phyloP scores from a whole-genome alignment of 2,888 invertebrate genomes.

The Tachina grossa region DNA sequence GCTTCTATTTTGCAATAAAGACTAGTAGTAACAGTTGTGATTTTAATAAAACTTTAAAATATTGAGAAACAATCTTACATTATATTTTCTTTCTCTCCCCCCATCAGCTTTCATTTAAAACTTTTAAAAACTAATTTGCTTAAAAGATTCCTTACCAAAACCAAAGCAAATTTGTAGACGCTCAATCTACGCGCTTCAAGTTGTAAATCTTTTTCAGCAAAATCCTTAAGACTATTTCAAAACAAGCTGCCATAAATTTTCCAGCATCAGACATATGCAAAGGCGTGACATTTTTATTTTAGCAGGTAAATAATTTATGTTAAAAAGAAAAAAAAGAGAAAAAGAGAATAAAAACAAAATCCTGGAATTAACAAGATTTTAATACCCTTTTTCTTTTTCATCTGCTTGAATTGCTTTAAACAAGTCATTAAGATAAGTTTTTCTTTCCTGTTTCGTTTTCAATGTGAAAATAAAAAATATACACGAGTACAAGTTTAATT shows the following conservation, averaged over 20 bases:
- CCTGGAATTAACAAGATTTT: conserved; percentile 56
- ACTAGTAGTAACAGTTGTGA: conserved; percentile 26
- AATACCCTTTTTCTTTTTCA: conserved; percentile 54
- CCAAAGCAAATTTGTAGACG: conserved; percentile 47
- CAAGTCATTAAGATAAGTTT: conserved; percentile 67
- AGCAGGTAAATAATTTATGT: conserved; percentile 79
- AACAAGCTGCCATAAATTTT: conserved; percentile 76
- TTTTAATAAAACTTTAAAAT: conserved; percentile 13
- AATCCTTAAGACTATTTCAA: conserved; percentile 38
- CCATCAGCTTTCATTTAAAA: neutral
- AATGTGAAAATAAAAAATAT: conserved; percentile 50
- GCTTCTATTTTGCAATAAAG: neutral
- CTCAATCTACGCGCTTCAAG: conserved; percentile 27
- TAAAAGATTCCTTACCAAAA: conserved; percentile 32
- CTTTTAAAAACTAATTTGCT: conserved; percentile 68
- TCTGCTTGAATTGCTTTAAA: conserved; percentile 36
- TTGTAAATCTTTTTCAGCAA: conserved; percentile 61
- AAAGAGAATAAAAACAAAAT: conserved; percentile 51
- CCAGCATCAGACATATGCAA: conserved; percentile 77
- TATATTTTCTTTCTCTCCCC: neutral
- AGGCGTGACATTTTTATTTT: conserved; percentile 76
- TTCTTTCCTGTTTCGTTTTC: conserved; percentile 24
- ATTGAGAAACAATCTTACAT: neutral
- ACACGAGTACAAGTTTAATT: conserved; percentile 75
- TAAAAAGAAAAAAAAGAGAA: conserved; percentile 39